Evolutionary conservation across 2,888 invertebrate species (phyloP).

Genomic region (Athrips mouffetella): DNA sequence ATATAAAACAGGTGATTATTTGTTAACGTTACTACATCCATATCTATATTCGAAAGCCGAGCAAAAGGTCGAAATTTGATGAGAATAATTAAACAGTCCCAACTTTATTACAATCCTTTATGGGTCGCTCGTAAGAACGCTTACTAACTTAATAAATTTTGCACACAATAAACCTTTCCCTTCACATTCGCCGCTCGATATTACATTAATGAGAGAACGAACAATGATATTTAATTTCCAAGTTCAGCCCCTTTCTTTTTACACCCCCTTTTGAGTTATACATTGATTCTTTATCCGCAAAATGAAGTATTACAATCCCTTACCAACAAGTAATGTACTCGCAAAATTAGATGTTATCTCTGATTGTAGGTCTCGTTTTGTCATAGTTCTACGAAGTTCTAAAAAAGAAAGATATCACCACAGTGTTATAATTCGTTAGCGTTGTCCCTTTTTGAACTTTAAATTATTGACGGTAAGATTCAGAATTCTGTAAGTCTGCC

Average conservation of each 20-base stretch:
- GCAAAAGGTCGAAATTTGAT: conserved; percentile 1
- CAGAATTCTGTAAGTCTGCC: neutral
- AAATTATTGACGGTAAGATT: too few relatives aligned
- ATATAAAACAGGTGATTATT: too few relatives aligned
- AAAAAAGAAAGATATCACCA: too few relatives aligned
- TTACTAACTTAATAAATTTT: conserved; percentile 53
- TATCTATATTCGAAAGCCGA: neutral
- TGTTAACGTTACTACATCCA: too few relatives aligned
- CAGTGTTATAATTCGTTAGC: too few relatives aligned
- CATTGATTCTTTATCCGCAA: neutral
- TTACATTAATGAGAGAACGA: conserved; percentile 70
- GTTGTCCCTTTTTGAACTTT: too few relatives aligned
- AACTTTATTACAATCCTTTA: conserved; percentile 7
- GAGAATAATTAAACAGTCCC: conserved; percentile 7
- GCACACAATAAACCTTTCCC: conserved; percentile 67
- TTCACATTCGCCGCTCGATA: conserved; percentile 55
- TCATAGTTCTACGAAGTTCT: too few relatives aligned
- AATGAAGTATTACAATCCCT: neutral
- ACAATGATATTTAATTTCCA: conserved; percentile 75
- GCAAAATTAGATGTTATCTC: too few relatives aligned
- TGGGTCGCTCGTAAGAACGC: neutral
- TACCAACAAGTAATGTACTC: neutral
- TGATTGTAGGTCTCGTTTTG: too few relatives aligned
- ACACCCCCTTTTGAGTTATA: neutral
- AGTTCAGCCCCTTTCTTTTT: conserved; percentile 22